These are phyloP conservation scores for Habroteleia sp. DNA, from an alignment of 2,888 invertebrate species.

Conservation along the genomic window DNA sequence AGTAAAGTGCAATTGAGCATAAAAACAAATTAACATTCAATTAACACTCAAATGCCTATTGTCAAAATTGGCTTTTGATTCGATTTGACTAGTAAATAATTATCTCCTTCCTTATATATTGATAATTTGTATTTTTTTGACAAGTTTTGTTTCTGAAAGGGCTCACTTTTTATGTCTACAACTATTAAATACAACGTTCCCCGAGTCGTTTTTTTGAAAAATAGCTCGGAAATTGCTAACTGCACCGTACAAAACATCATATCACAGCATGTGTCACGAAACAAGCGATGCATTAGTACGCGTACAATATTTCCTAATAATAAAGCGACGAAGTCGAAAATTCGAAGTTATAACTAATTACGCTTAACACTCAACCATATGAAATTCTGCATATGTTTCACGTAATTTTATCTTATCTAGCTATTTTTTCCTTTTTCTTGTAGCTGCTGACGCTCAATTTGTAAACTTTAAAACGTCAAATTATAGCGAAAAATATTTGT, in stretches of 20 bases:
- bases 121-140: conserved; percentile 3
- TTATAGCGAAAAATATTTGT: conserved; percentile 1
- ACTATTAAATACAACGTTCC: conserved; percentile 38
- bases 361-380: conserved; percentile 12
- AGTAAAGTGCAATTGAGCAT: conserved; percentile 22
- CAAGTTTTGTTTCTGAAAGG: conserved; percentile 29
- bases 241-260: conserved; percentile 61
- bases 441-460: not conserved
- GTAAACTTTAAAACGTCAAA: conserved; percentile 11
- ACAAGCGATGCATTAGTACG: conserved; percentile 60
- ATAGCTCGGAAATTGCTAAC: conserved; percentile 41
- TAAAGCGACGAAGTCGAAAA: conserved; percentile 34
- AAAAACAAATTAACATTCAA: no score
- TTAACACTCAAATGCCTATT: conserved; percentile 11
- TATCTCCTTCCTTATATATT: no score
- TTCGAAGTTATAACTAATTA: conserved; percentile 37
- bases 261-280: conserved; percentile 64
- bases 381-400: conserved; percentile 25
- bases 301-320: conserved; percentile 40
- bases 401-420: not conserved
- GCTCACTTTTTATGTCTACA: conserved; percentile 18
- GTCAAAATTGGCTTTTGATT: conserved; percentile 41
- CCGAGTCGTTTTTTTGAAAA: conserved; percentile 38
- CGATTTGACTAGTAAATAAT: conserved; percentile 48
- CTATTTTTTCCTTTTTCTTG: no score